Percentiles rank a stretch among this genome's conserved stretches.
Conservation (phyloP, 2,797 vertebrate species). For the Gallinago nigripennis region DNA sequence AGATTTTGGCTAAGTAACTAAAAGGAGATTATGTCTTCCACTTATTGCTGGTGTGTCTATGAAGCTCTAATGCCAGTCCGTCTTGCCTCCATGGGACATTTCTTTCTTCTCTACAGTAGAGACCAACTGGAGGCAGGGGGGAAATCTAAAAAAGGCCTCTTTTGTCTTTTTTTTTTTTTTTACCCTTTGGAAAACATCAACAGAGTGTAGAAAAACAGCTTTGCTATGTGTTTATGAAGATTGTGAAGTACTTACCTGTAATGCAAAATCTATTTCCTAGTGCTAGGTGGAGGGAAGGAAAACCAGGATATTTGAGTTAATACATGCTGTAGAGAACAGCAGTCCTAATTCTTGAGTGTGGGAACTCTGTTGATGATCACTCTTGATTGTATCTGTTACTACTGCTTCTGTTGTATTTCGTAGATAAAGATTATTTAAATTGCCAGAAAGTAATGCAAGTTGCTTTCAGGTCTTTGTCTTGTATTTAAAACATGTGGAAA, state of each 20-base stretch:
- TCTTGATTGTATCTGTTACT: neutral
- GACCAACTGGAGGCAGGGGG: rapidly evolving
- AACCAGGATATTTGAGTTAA: neutral
- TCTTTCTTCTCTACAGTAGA: neutral
- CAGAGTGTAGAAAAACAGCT: neutral
- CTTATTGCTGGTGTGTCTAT: neutral
- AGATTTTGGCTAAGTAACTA: neutral
- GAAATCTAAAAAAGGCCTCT: neutral
- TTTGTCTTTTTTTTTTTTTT: neutral
- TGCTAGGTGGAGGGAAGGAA: neutral
- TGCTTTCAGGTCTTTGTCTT: neutral
- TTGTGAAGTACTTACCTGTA: neutral
- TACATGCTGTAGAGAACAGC: neutral
- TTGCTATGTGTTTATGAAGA: neutral
- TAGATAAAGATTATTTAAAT: neutral
- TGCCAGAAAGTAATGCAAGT: neutral
- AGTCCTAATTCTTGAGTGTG: neutral
- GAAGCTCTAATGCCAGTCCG: neutral
- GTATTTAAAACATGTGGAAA: neutral
- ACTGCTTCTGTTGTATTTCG: neutral
- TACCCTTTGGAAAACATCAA: neutral
- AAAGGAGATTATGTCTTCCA: neutral
- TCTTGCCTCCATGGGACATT: neutral
- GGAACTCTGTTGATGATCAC: neutral
- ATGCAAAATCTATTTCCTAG: neutral